Percentiles rank a stretch among this genome's conserved stretches.
phyloP scores from a whole-genome alignment of 2,797 vertebrate genomes.

The Microchirus variegatus region DNA sequence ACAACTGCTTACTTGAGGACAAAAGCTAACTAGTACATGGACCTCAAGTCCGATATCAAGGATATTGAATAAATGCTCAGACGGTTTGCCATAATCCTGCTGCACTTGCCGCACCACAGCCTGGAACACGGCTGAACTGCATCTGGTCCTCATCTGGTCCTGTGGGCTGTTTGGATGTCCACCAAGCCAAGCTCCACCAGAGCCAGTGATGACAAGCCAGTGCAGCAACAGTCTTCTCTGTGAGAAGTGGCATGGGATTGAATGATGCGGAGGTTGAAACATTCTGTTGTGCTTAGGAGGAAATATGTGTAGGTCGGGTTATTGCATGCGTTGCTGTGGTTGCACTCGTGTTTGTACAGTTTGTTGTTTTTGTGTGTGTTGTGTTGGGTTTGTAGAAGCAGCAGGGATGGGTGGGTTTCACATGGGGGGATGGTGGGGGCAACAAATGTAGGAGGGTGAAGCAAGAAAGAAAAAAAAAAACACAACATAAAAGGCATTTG shows the following conservation, averaged over 20 bases:
- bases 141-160: conserved; percentile 70
- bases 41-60: too few relatives aligned
- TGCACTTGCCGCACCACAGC: conserved; percentile 57
- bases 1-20: too few relatives aligned
- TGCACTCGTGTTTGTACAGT: neutral
- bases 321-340: neutral
- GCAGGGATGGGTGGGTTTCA: neutral
- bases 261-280: conserved; percentile 16
- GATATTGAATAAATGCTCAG: too few relatives aligned
- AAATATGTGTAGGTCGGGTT: conserved; percentile 12
- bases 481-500: conserved; percentile 30
- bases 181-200: conserved; percentile 58
- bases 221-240: conserved; percentile 31
- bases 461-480: conserved; percentile 17
- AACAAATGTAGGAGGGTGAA: conserved; percentile 20
- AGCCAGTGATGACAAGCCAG: conserved; percentile 62
- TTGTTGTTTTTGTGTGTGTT: neutral
- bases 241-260: conserved; percentile 10
- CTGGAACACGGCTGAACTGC: conserved; percentile 44
- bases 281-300: conserved; percentile 15
- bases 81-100: too few relatives aligned
- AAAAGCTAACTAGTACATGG: too few relatives aligned
- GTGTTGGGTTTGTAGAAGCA: too few relatives aligned
- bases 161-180: conserved; percentile 58
- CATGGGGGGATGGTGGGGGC: neutral